Evolutionary conservation across 2,797 vertebrate genomes (phyloP).

Genomic region (Carduelis carduelis): DNA sequence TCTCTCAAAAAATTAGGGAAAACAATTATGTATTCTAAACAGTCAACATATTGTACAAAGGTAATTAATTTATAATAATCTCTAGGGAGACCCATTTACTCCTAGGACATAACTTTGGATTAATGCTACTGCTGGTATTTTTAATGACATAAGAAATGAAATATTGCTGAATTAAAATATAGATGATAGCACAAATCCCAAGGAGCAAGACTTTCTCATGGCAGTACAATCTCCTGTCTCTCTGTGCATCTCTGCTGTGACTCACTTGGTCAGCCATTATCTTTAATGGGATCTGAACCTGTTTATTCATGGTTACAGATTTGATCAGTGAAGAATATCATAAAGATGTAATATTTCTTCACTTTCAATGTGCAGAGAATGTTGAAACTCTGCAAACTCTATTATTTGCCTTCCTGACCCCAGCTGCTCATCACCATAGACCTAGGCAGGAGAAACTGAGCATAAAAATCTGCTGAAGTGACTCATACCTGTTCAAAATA

Average conservation of each 20-base stretch:
- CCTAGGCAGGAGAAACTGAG: background rate
- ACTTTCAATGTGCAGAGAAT: background rate
- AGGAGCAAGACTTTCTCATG: background rate
- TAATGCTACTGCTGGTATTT: background rate
- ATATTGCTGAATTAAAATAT: background rate
- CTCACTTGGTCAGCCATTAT: background rate
- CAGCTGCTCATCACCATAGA: background rate
- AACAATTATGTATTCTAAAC: background rate
- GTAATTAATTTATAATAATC: background rate
- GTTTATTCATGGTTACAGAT: background rate
- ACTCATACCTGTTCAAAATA: background rate
- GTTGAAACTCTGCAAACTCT: background rate
- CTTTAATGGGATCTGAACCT: background rate
- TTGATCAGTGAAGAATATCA: background rate
- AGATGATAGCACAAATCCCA: background rate
- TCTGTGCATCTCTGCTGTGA: background rate
- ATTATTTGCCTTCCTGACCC: background rate
- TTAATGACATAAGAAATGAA: background rate
- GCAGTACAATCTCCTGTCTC: background rate
- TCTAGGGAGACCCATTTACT: constrained; percentile 2
- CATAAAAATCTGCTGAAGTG: background rate
- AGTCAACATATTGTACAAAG: background rate
- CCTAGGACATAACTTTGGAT: background rate
- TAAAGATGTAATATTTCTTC: background rate
- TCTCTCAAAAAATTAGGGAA: background rate